Evolutionary conservation across 2,113 vertebrate species (phyloP).

Genomic region (Procavia capensis): DNA sequence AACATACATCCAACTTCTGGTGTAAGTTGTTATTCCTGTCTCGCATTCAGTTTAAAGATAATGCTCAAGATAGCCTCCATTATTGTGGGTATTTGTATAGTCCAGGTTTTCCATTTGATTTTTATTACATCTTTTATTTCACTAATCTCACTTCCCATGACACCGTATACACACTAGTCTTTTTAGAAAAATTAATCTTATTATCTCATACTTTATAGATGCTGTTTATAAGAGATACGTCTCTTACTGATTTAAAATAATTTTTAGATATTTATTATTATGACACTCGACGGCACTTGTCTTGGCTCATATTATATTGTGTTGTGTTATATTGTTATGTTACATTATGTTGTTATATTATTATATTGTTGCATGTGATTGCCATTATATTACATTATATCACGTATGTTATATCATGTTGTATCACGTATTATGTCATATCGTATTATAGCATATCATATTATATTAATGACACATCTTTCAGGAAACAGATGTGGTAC

Average conservation of each 20-base stretch:
- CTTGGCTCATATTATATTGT: too few relatives aligned
- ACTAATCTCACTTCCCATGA: not conserved
- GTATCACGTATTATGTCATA: too few relatives aligned
- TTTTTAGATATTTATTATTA: not conserved
- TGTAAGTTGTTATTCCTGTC: not conserved
- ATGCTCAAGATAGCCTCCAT: not conserved
- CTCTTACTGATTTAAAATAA: not conserved
- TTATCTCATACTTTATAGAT: not conserved
- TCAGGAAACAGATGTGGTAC: constrained; percentile 94
- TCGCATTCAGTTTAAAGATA: not conserved
- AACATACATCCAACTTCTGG: not conserved
- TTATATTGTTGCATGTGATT: too few relatives aligned
- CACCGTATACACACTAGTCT: not conserved
- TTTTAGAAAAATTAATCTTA: not conserved
- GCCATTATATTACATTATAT: too few relatives aligned
- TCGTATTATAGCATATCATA: too few relatives aligned
- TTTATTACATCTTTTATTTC: constrained; percentile 23
- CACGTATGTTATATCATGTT: too few relatives aligned
- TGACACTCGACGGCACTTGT: too few relatives aligned
- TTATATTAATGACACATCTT: too few relatives aligned
- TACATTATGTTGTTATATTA: too few relatives aligned
- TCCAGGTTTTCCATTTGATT: not conserved
- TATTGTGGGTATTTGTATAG: not conserved
- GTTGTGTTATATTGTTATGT: too few relatives aligned
- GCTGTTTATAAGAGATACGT: not conserved